Evolutionary conservation across 2,888 invertebrate species (phyloP), one percentile per base, ranked within the genome.

Genomic region (Drosophila parthenogenetica): DNA sequence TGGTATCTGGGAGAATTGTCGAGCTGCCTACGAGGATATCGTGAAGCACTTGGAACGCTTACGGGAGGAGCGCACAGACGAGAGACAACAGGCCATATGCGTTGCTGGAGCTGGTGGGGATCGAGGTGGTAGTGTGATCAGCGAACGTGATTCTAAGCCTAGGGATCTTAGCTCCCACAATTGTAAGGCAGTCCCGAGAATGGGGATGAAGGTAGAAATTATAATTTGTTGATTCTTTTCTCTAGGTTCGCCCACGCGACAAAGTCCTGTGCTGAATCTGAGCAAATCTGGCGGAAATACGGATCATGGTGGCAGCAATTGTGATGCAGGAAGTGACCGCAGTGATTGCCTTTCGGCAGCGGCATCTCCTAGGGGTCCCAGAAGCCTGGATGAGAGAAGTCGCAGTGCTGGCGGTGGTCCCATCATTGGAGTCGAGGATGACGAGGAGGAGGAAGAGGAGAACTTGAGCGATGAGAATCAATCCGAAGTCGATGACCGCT

Each of bases 11-110:
- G 97, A 98, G 94, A 97, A 97, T 93, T 97, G 97, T 94, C 95
- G 97, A 93, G 97, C 97, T 80, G 97, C 97, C 87, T 98, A 98
- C 93, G 98, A 97, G 93, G 97, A 98, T 93, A 97, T 98, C 93
- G 97, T 97, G 88, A 98, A 97, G 94, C 97, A 97, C 93, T 95
- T 98, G 92, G 97, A 97, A 94, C 96, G 98, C 96, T 97, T 97
- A 93, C 95, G 97, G 90, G 97, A 97, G 92, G 97, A 97, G 93
- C 94, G 97, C 92, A 96, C 96, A 69, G 97, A 97, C 91, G 97
- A 97, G 91, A 94, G 96, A 92, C 97, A 95, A 91, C 95, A 96
- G 92, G 96, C 62, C 13, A 81, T 97, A 35, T 78, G 87, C 45
- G 79, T 77, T 94, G 95, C 88, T 94, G 96, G 65, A 10, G 94